Conservation (phyloP, 2,888 invertebrate genomes). For the Euplexia lucipara region DNA sequence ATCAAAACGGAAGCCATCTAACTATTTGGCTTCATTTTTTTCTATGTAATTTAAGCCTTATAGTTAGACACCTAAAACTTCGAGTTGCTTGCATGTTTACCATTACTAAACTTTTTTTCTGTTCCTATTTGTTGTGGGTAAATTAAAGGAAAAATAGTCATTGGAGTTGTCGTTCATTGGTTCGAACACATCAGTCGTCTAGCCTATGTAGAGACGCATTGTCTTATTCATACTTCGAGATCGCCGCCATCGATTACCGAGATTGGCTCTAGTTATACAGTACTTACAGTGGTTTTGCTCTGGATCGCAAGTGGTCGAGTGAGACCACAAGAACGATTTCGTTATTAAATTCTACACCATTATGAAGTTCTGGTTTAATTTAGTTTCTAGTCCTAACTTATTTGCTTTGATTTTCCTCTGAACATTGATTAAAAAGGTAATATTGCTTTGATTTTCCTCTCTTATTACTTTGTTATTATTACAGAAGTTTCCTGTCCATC, state of each 20-base stretch:
- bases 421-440: slow-evolving; percentile 2
- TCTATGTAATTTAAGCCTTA: background rate
- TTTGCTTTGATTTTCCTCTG: slow-evolving; percentile 24
- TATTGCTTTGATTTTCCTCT: slow-evolving; percentile 25
- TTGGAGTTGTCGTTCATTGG: background rate
- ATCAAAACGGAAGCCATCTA: slow-evolving; percentile 26
- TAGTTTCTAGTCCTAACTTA: background rate
- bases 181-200: background rate
- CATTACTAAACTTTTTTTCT: background rate
- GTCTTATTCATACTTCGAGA: slow-evolving; percentile 38
- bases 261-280: slow-evolving; percentile 28
- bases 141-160: slow-evolving; percentile 1
- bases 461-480: slow-evolving; percentile 17
- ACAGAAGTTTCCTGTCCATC: slow-evolving; percentile 5
- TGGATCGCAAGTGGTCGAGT: slow-evolving; percentile 20
- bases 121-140: background rate
- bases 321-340: slow-evolving; percentile 27
- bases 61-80: background rate
- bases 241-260: slow-evolving; percentile 10
- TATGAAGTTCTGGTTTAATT: slow-evolving; percentile 10
- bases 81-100: background rate
- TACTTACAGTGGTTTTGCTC: slow-evolving; percentile 45
- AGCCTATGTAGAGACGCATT: slow-evolving; percentile 2
- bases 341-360: slow-evolving; percentile 30
- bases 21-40: slow-evolving; percentile 1